phyloP scores from a whole-genome alignment of 2,797 vertebrate genomes.

The Siniperca obscura region DNA sequence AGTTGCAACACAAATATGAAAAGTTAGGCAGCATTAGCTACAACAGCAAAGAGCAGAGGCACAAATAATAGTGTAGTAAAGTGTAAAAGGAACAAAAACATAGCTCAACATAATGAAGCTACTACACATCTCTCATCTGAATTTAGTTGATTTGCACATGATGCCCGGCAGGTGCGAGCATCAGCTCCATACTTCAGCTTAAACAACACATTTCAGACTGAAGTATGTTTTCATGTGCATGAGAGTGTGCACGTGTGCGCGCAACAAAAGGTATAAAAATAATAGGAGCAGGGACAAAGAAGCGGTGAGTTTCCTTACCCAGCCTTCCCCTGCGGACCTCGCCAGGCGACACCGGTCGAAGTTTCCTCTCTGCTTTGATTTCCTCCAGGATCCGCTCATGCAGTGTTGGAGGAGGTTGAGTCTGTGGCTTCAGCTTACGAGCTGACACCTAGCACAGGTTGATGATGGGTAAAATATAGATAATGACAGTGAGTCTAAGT shows the following conservation, averaged over 20 bases:
- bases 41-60: constrained; percentile 42
- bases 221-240: constrained; percentile 42
- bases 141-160: constrained; percentile 15
- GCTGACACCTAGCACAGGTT: constrained; percentile 87
- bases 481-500: neutral
- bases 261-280: neutral
- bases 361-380: constrained; percentile 95
- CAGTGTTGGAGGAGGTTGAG: constrained; percentile 91
- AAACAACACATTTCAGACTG: constrained; percentile 32
- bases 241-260: constrained; percentile 8
- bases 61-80: constrained; percentile 34
- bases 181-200: constrained; percentile 50
- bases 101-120: constrained; percentile 28
- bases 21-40: constrained; percentile 38
- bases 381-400: constrained; percentile 95
- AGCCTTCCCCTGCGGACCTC: constrained; percentile 88
- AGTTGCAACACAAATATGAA: constrained; percentile 59
- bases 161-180: constrained; percentile 35
- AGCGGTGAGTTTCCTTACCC: constrained; percentile 83
- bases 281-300: neutral
- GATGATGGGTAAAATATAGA: neutral
- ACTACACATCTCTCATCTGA: constrained; percentile 1
- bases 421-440: constrained; percentile 94
- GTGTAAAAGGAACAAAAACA: constrained; percentile 33
- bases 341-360: constrained; percentile 95